phyloP scores from a whole-genome alignment of 1,140 invertebrate genomes.

The Lucilia cuprina region DNA sequence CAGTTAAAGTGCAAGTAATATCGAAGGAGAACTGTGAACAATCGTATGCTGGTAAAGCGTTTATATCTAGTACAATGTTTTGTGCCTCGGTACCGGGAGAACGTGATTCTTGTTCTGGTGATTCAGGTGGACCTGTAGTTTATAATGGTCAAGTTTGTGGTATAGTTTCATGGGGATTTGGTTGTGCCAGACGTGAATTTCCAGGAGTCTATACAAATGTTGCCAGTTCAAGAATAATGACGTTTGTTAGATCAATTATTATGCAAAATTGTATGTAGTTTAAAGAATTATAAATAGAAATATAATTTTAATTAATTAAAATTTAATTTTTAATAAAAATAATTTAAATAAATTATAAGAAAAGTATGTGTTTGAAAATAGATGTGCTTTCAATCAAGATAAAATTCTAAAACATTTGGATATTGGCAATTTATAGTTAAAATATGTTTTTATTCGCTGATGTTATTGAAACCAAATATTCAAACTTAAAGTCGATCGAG shows the following conservation, averaged over 20 bases:
- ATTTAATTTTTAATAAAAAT: no score
- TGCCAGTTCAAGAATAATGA: slow-evolving; percentile 58
- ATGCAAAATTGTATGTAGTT: slow-evolving; percentile 29
- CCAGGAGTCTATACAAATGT: slow-evolving; percentile 84
- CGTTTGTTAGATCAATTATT: slow-evolving; percentile 47
- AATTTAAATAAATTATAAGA: no score
- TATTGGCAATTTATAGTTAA: no score
- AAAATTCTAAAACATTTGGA: no score
- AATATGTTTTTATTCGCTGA: no score
- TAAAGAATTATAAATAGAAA: not conserved
- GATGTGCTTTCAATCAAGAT: no score
- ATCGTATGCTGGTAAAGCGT: slow-evolving; percentile 47
- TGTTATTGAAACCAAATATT: no score
- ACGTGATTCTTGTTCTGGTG: slow-evolving; percentile 68
- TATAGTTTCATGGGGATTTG: slow-evolving; percentile 68
- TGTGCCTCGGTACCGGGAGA: slow-evolving; percentile 52
- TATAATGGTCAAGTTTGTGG: slow-evolving; percentile 66
- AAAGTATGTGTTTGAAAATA: no score
- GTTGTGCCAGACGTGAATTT: slow-evolving; percentile 71
- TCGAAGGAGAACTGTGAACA: slow-evolving; percentile 45
- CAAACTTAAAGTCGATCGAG: no score
- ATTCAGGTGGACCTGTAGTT: slow-evolving; percentile 72
- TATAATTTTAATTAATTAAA: not conserved
- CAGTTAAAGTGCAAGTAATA: slow-evolving; percentile 47
- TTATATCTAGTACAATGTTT: slow-evolving; percentile 53